These are phyloP conservation scores for Laticauda colubrina DNA, from an alignment of 2,113 vertebrate species.

Conservation along the genomic window DNA sequence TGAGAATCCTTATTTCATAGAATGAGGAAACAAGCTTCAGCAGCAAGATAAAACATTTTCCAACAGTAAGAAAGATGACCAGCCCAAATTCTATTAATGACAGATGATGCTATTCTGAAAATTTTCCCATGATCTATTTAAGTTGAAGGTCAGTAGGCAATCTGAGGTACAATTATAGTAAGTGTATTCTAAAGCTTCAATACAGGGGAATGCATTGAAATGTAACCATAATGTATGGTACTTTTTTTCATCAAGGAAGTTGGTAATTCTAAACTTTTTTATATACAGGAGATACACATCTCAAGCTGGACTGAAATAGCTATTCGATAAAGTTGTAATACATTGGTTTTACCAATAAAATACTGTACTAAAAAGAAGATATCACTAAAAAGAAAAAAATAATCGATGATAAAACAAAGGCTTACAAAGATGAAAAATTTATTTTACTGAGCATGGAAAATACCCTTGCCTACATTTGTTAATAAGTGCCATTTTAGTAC, in stretches of 20 bases:
- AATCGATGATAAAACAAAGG: neutral
- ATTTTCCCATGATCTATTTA: constrained; percentile 35
- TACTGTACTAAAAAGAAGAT: neutral
- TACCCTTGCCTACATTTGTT: neutral
- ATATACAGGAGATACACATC: neutral
- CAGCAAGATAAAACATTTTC: neutral
- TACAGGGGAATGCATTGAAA: constrained; percentile 26
- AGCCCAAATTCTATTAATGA: constrained; percentile 19
- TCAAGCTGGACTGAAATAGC: neutral
- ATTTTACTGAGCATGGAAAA: neutral
- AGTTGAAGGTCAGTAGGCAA: constrained; percentile 28
- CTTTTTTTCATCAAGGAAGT: constrained; percentile 13
- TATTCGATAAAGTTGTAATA: constrained; percentile 37
- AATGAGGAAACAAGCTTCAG: neutral
- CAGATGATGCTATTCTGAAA: constrained; percentile 23
- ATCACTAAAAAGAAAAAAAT: constrained; percentile 14
- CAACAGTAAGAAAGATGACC: neutral
- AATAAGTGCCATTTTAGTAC: neutral
- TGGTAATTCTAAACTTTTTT: neutral
- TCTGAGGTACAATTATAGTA: constrained; percentile 6
- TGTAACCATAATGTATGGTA: neutral
- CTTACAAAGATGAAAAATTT: constrained; percentile 21
- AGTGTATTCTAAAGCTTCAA: constrained; percentile 37
- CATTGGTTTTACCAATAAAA: neutral
- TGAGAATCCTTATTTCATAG: neutral